A percentile compares a stretch with the other conserved stretches of the same genome.
These are phyloP conservation scores for Drosophila murphyi DNA, from an alignment of 1,140 invertebrate genomes.

Conservation along the genomic window DNA sequence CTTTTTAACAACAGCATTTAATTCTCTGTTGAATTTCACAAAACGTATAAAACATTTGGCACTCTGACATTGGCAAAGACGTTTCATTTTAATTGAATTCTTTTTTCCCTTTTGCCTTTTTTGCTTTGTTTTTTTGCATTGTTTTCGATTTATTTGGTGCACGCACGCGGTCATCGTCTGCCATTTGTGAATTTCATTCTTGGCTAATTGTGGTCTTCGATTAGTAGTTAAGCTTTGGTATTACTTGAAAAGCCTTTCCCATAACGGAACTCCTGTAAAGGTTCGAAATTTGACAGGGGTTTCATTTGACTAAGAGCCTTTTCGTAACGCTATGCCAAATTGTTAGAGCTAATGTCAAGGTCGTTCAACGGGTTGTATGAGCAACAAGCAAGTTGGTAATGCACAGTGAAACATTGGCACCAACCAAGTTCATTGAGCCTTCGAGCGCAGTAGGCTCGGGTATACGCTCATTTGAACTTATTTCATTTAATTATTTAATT, in stretches of 20 bases:
- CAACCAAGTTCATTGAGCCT: slow-evolving; percentile 54
- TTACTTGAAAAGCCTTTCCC: slow-evolving; percentile 47
- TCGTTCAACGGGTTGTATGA: slow-evolving; percentile 58
- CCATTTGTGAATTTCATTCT: slow-evolving; percentile 39
- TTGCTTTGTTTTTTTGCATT: slow-evolving; percentile 7
- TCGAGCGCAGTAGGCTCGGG: slow-evolving; percentile 18
- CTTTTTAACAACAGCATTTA: no score
- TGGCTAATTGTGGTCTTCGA: slow-evolving; percentile 66
- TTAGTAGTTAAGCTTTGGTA: slow-evolving; percentile 42
- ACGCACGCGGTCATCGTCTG: slow-evolving; percentile 54
- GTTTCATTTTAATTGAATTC: slow-evolving; percentile 11
- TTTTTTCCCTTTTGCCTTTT: slow-evolving; percentile 6
- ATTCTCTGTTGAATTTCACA: not conserved
- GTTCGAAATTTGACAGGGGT: slow-evolving; percentile 15
- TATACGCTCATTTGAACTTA: slow-evolving; percentile 52
- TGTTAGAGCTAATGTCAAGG: slow-evolving; percentile 33
- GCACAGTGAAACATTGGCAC: slow-evolving; percentile 3
- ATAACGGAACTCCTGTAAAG: slow-evolving; percentile 58
- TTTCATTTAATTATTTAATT: slow-evolving; percentile 65
- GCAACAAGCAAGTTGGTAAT: slow-evolving; percentile 39
- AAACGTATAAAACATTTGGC: not conserved
- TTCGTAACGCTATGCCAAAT: slow-evolving; percentile 17
- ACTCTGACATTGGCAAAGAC: not conserved
- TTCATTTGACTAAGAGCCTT: slow-evolving; percentile 70
- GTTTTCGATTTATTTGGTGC: slow-evolving; percentile 48